These are phyloP conservation scores for Leptodactylus fallax DNA, from an alignment of 2,797 vertebrate species.

Conservation along the genomic window DNA sequence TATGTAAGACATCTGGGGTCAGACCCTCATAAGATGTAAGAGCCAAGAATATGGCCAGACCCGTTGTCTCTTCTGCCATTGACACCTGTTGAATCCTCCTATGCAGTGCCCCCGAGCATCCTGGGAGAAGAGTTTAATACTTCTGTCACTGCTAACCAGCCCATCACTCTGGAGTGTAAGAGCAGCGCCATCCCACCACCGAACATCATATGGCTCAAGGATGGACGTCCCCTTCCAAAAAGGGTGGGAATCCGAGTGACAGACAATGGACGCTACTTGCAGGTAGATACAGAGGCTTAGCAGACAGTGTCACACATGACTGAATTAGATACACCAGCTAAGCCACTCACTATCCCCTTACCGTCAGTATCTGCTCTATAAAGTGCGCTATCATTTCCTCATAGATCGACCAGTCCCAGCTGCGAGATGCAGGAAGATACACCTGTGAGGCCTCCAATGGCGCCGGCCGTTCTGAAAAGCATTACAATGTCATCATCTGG, in stretches of 20 bases:
- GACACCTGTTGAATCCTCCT: background rate
- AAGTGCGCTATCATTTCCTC: background rate
- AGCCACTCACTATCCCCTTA: background rate
- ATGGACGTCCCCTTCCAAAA: constrained; percentile 65
- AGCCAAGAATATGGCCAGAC: too few species aligned
- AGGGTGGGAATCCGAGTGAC: constrained; percentile 45
- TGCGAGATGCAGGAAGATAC: constrained; percentile 69
- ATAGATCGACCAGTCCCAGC: constrained; percentile 74
- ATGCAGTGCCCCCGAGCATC: constrained; percentile 65
- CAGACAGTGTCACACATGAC: background rate
- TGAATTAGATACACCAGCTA: background rate
- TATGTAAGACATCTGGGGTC: too few species aligned
- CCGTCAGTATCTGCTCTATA: background rate
- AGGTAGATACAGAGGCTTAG: constrained; percentile 66
- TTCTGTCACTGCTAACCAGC: constrained; percentile 62
- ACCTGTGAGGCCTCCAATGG: constrained; percentile 69
- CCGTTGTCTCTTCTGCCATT: too few species aligned
- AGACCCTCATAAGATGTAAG: too few species aligned
- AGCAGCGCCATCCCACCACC: background rate
- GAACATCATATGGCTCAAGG: constrained; percentile 71
- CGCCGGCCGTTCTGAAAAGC: constrained; percentile 66
- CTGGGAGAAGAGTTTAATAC: constrained; percentile 70
- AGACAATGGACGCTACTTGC: constrained; percentile 64
- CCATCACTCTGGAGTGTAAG: constrained; percentile 67
- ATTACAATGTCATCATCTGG: constrained; percentile 72